phyloP scores from a whole-genome alignment of 2,888 invertebrate species.

The Dynastes tityus region DNA sequence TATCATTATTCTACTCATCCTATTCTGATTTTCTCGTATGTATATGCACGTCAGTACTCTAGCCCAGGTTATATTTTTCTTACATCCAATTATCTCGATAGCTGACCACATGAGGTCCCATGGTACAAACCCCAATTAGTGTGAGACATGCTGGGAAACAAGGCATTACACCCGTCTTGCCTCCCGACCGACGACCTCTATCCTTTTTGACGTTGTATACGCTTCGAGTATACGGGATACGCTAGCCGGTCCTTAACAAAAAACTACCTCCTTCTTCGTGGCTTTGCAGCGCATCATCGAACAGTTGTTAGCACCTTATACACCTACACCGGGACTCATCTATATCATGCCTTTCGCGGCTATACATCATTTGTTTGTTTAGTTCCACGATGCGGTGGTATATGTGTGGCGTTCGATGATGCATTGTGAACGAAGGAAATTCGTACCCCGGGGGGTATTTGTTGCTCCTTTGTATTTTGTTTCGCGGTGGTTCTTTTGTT shows the following conservation, averaged over 20 bases:
- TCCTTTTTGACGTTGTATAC: background rate
- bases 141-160: constrained; percentile 69
- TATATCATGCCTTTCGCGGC: constrained; percentile 46
- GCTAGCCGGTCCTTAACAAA: too few relatives aligned
- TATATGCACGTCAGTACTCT: background rate
- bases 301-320: constrained; percentile 50
- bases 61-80: constrained; percentile 53
- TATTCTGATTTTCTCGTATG: too few relatives aligned
- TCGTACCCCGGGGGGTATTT: constrained; percentile 41
- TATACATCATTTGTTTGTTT: constrained; percentile 47
- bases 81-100: constrained; percentile 59
- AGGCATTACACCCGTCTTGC: constrained; percentile 64
- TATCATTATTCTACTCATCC: too few relatives aligned
- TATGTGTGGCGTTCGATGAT: background rate
- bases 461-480: constrained; percentile 24
- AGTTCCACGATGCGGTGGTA: constrained; percentile 9
- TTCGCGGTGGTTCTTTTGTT: constrained; percentile 2
- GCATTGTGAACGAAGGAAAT: constrained; percentile 28
- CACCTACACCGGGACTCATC: constrained; percentile 45
- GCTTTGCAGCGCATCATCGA: constrained; percentile 45
- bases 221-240: background rate
- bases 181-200: constrained; percentile 21
- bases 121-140: constrained; percentile 68
- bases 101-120: constrained; percentile 60
- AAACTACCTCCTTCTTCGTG: constrained; percentile 3